A percentile compares a stretch with the other conserved stretches of the same genome.
Conservation (phyloP, 2,888 invertebrate species). For the Stratiomys singularior region DNA sequence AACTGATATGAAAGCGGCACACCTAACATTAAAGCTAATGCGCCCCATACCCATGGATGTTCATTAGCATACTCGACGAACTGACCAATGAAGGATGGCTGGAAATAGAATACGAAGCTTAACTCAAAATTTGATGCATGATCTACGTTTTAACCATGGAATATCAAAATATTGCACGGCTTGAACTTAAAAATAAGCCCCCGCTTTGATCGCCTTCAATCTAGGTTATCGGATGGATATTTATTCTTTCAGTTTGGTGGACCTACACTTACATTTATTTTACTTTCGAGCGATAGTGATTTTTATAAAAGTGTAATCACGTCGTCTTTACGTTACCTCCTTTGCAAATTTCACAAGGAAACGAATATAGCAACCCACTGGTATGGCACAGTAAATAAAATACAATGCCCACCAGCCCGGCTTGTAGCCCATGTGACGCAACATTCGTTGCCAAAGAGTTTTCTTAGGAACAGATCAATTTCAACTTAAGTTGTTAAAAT, state of each 20-base stretch:
- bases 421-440: conserved; percentile 79
- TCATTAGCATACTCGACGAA: conserved; percentile 81
- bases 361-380: conserved; percentile 75
- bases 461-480: conserved; percentile 64
- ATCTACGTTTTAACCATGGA: too few relatives aligned
- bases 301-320: too few relatives aligned
- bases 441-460: conserved; percentile 78
- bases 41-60: conserved; percentile 91
- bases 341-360: conserved; percentile 72
- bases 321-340: conserved; percentile 70
- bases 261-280: too few relatives aligned
- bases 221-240: too few relatives aligned
- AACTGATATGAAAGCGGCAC: conserved; percentile 82
- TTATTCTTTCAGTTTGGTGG: too few relatives aligned
- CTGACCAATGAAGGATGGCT: conserved; percentile 84
- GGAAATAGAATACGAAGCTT: conserved; percentile 57
- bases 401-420: conserved; percentile 86
- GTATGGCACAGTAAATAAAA: conserved; percentile 79
- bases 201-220: too few relatives aligned
- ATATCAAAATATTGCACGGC: too few relatives aligned
- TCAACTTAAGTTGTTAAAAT: conserved; percentile 39
- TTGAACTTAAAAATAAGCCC: too few relatives aligned
- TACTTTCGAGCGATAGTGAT: too few relatives aligned
- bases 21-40: conserved; percentile 81
- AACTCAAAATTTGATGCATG: background rate